These are phyloP conservation scores for Heloderma charlesbogerti DNA, from an alignment of 2,113 vertebrate species.

Conservation along the genomic window DNA sequence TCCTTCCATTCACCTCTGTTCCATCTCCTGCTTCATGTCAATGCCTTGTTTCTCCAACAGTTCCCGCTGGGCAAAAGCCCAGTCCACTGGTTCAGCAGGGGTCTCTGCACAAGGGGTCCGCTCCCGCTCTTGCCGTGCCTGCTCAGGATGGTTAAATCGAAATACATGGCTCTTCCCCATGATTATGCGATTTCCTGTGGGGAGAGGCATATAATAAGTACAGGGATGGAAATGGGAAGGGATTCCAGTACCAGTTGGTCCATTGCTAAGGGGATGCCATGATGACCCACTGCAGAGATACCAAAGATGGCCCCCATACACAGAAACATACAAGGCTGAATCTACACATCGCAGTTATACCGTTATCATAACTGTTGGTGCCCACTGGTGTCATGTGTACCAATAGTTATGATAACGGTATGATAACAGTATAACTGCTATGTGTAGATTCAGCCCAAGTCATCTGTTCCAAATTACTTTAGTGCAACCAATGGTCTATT, in stretches of 20 bases:
- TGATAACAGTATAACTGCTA: no score
- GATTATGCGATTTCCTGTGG: conserved; percentile 95
- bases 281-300: neutral
- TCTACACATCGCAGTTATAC: no score
- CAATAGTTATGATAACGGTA: no score
- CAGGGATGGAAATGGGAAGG: neutral
- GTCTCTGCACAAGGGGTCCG: conserved; percentile 91
- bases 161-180: conserved; percentile 98
- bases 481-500: neutral
- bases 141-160: conserved; percentile 97
- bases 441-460: no score
- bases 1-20: conserved; percentile 85
- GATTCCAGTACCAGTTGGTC: neutral
- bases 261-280: neutral
- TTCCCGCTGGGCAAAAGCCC: conserved; percentile 96
- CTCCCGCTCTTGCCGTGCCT: conserved; percentile 94
- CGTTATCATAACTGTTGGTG: no score
- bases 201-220: rapidly evolving
- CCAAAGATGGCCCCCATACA: neutral
- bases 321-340: neutral
- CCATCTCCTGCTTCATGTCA: conserved; percentile 99
- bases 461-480: neutral
- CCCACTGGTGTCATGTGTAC: no score
- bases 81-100: conserved; percentile 91
- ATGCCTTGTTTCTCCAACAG: conserved; percentile 98